Evolutionary conservation across 1,140 invertebrate species (phyloP).

Genomic region (Drosophila obscura): DNA sequence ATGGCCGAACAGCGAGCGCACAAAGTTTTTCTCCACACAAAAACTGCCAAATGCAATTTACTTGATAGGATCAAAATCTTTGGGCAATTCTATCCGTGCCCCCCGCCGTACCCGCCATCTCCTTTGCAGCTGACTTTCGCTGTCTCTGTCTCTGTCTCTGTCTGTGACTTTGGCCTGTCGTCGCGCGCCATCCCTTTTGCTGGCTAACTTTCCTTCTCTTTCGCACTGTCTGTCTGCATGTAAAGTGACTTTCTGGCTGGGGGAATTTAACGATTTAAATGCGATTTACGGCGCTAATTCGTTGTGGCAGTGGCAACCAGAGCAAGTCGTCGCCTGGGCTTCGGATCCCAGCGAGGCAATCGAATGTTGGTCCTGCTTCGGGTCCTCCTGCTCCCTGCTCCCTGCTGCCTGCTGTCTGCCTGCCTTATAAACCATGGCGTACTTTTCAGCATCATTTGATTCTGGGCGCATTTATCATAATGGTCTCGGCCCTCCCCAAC

Average conservation of each 20-base stretch:
- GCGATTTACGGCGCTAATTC: slow-evolving; percentile 82
- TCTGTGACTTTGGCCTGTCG: slow-evolving; percentile 37
- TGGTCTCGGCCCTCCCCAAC: slow-evolving; percentile 23
- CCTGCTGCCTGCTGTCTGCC: slow-evolving; percentile 13
- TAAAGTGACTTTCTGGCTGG: slow-evolving; percentile 72
- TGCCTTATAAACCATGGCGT: slow-evolving; percentile 63
- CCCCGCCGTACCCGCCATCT: too few species aligned
- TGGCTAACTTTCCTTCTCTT: background rate
- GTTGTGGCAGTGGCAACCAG: slow-evolving; percentile 66
- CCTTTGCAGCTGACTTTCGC: slow-evolving; percentile 3
- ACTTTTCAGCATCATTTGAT: slow-evolving; percentile 78
- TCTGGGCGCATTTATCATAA: slow-evolving; percentile 73
- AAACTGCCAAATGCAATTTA: slow-evolving; percentile 83
- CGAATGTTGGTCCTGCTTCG: slow-evolving; percentile 36
- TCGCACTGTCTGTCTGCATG: slow-evolving; percentile 34
- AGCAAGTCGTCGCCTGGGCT: slow-evolving; percentile 10
- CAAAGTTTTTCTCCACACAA: slow-evolving; percentile 65
- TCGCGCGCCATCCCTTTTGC: slow-evolving; percentile 15
- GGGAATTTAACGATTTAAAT: slow-evolving; percentile 82
- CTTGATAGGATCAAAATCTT: slow-evolving; percentile 82
- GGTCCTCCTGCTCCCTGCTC: background rate
- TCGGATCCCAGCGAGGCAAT: slow-evolving; percentile 45
- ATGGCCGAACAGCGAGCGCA: slow-evolving; percentile 43
- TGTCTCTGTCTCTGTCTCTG: slow-evolving; percentile 15
- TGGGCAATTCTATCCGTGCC: slow-evolving; percentile 30